Conservation (phyloP, 2,797 vertebrate genomes). For the Argyrosomus regius region DNA sequence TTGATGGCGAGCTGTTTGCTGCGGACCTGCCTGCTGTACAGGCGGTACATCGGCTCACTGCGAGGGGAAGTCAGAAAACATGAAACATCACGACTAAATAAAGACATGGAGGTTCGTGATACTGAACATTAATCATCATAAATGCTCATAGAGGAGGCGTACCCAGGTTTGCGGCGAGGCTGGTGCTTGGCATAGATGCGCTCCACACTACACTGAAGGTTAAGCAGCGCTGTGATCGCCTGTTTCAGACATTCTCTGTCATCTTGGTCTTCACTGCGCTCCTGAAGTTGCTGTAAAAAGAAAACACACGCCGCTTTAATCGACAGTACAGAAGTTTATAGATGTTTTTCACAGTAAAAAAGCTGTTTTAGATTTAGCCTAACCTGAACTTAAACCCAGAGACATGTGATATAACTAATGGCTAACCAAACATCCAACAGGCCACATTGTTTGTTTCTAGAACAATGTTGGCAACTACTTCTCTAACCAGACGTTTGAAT, state of each 20-base stretch:
- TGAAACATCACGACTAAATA: neutral
- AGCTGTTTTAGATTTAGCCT: neutral
- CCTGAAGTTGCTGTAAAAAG: conserved; percentile 93
- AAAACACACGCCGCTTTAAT: neutral
- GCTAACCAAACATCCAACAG: neutral
- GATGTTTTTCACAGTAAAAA: neutral
- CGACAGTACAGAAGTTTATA: neutral
- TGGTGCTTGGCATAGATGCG: conserved; percentile 95
- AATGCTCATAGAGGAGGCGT: conserved; percentile 5
- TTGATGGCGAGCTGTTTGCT: conserved; percentile 98
- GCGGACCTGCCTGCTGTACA: conserved; percentile 93
- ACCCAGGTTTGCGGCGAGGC: conserved; percentile 94
- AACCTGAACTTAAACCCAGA: neutral
- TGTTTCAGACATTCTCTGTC: conserved; percentile 97
- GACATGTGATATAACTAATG: neutral
- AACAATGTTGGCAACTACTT: neutral
- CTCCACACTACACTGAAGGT: conserved; percentile 96
- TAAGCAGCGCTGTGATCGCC: conserved; percentile 96
- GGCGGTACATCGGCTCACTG: conserved; percentile 93
- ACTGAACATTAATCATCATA: neutral
- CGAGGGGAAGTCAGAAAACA: conserved; percentile 8
- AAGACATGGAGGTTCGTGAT: neutral
- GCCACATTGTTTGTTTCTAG: neutral
- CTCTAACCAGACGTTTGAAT: neutral
- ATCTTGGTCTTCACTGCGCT: conserved; percentile 94